phyloP scores from a whole-genome alignment of 2,113 vertebrate genomes.

The Dissostichus mawsoni region DNA sequence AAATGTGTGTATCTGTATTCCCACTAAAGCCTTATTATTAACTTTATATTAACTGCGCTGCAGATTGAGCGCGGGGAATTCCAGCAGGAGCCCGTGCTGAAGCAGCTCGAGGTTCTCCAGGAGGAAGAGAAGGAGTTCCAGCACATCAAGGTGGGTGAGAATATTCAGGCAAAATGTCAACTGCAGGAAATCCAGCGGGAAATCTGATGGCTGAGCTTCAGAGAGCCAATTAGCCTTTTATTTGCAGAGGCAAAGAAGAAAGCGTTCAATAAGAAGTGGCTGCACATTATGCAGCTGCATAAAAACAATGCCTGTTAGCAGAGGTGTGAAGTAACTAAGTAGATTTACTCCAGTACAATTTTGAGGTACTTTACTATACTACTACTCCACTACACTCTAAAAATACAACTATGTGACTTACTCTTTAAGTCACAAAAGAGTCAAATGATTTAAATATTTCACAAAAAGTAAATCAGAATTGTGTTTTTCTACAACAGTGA shows the following conservation, averaged over 20 bases:
- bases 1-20: too few species aligned
- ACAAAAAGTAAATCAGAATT: too few species aligned
- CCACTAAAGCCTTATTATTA: background rate
- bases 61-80: conserved; percentile 10
- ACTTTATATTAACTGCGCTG: background rate
- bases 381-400: too few species aligned
- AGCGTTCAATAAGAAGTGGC: background rate
- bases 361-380: too few species aligned
- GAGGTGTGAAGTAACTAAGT: too few species aligned
- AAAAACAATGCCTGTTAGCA: background rate
- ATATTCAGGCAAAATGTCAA: background rate
- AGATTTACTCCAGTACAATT: too few species aligned
- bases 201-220: background rate
- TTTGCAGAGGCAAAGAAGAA: background rate
- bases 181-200: background rate
- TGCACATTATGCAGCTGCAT: background rate
- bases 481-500: too few species aligned
- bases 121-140: conserved; percentile 16
- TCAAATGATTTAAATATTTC: too few species aligned
- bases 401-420: too few species aligned
- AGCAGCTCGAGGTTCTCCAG: background rate
- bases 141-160: conserved; percentile 11
- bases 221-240: background rate
- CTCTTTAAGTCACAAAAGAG: too few species aligned
- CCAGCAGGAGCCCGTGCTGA: conserved; percentile 14